Conservation (phyloP, 2,797 vertebrate genomes). For the Nyctibius grandis region DNA sequence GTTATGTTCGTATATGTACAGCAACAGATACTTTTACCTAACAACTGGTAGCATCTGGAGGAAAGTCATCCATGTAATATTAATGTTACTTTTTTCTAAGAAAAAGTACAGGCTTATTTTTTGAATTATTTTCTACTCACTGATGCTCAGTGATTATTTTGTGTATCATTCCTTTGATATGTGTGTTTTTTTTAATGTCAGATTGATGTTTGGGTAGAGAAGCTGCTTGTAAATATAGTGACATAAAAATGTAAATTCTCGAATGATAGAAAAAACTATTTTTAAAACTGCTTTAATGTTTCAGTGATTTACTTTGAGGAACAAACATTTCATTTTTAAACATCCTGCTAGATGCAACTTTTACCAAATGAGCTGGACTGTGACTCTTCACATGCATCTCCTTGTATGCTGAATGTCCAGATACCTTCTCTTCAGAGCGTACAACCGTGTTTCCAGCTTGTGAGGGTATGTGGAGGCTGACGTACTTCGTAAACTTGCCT, state of each 20-base stretch:
- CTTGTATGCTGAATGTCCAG: background rate
- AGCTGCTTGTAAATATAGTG: slow-evolving; percentile 35
- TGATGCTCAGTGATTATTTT: background rate
- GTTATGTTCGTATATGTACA: background rate
- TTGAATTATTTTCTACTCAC: background rate
- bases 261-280: slow-evolving; percentile 5
- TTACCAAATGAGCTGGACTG: background rate
- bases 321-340: slow-evolving; percentile 53
- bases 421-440: background rate
- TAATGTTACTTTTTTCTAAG: background rate
- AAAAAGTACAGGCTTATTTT: background rate
- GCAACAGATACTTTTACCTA: background rate
- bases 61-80: background rate
- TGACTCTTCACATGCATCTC: background rate
- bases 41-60: background rate
- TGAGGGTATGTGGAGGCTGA: background rate
- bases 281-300: slow-evolving; percentile 48
- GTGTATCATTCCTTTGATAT: background rate
- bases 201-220: slow-evolving; percentile 17
- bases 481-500: background rate
- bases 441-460: background rate
- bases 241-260: slow-evolving; percentile 56
- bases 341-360: slow-evolving; percentile 39
- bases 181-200: background rate
- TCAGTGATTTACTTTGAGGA: slow-evolving; percentile 20